Conservation (phyloP, 2,888 invertebrate species). For the Clunio marinus region DNA sequence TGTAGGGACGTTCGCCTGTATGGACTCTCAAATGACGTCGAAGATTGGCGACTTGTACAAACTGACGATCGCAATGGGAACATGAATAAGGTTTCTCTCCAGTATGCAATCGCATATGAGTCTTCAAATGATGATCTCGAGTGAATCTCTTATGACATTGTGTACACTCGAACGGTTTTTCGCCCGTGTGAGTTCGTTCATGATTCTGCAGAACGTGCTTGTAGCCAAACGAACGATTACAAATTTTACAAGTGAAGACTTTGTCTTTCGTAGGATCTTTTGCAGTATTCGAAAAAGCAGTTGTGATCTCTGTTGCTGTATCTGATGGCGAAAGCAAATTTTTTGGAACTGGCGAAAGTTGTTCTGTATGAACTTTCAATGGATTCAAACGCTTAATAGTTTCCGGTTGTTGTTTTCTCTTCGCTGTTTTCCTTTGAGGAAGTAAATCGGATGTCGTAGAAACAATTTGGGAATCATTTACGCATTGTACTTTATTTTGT, state of each 20-base stretch:
- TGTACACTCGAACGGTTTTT: conserved; percentile 88
- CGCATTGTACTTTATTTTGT: neutral
- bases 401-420: conserved; percentile 33
- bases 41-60: conserved; percentile 89
- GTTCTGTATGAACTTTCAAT: conserved; percentile 9
- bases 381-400: conserved; percentile 26
- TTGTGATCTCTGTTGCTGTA: conserved; percentile 13
- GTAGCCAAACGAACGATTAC: conserved; percentile 86
- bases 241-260: conserved; percentile 82
- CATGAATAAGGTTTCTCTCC: conserved; percentile 92
- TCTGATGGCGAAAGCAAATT: conserved; percentile 10
- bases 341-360: neutral
- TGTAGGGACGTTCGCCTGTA: conserved; percentile 86
- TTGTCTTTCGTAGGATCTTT: conserved; percentile 56
- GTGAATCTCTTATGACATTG: conserved; percentile 91
- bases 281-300: conserved; percentile 3
- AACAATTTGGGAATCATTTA: conserved; percentile 24
- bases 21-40: conserved; percentile 84
- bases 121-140: conserved; percentile 88
- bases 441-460: conserved; percentile 23
- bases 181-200: conserved; percentile 87
- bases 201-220: conserved; percentile 93
- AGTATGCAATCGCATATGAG: conserved; percentile 87
- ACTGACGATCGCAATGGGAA: conserved; percentile 85
- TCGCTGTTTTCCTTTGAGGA: conserved; percentile 15